phyloP scores from a whole-genome alignment of 2,113 vertebrate genomes.

The Amia ocellicauda region DNA sequence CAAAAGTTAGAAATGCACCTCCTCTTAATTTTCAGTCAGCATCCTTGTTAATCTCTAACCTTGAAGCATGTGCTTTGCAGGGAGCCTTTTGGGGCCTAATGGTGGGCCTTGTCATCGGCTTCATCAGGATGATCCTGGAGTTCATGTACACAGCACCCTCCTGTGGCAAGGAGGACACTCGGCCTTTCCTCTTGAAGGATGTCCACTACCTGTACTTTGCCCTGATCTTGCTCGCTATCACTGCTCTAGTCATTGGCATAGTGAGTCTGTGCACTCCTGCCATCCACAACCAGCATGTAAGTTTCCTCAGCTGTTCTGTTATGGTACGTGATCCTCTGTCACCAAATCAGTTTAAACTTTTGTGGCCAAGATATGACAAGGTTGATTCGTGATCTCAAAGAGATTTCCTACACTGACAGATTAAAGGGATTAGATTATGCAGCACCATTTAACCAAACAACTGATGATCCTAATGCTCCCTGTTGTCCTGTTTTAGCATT shows the following conservation, averaged over 20 bases:
- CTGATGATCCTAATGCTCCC: no score
- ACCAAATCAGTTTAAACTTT: neutral
- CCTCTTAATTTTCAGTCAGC: neutral
- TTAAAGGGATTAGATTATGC: neutral
- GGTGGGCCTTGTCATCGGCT: slow-evolving; percentile 72
- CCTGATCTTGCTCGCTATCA: slow-evolving; percentile 76
- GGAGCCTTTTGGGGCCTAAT: slow-evolving; percentile 96
- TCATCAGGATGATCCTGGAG: slow-evolving; percentile 79
- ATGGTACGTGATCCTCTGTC: neutral
- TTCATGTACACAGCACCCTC: slow-evolving; percentile 69
- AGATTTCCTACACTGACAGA: neutral
- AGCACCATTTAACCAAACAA: neutral
- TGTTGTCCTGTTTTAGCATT: no score
- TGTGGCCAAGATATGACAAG: neutral
- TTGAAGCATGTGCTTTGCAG: slow-evolving; percentile 52
- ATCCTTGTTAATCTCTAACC: neutral
- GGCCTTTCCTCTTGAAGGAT: slow-evolving; percentile 75
- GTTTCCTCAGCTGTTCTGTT: no score
- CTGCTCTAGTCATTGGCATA: slow-evolving; percentile 52
- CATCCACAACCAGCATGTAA: slow-evolving; percentile 77
- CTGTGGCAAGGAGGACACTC: slow-evolving; percentile 79
- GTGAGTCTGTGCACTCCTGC: slow-evolving; percentile 79
- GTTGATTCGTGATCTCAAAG: neutral
- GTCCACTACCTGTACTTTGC: slow-evolving; percentile 95
- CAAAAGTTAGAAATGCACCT: no score